These are phyloP conservation scores for Andrena hattorfiana DNA, from an alignment of 2,888 invertebrate species.

Conservation along the genomic window DNA sequence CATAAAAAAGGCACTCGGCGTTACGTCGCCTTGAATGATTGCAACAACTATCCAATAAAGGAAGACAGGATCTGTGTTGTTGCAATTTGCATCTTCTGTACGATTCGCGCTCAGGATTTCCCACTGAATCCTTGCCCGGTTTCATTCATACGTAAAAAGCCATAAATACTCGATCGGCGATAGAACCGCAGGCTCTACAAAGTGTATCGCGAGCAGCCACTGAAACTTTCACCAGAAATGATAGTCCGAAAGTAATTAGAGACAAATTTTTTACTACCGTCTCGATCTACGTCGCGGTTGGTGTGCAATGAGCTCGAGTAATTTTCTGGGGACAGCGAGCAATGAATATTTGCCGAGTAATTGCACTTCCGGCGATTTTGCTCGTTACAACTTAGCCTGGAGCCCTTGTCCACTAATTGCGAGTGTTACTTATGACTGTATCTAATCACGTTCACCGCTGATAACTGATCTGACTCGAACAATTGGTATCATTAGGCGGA, in stretches of 20 bases:
- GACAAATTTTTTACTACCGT: slow-evolving; percentile 41
- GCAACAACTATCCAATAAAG: not conserved
- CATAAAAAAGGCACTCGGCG: slow-evolving; percentile 7
- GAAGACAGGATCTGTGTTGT: not conserved
- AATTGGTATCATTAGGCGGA: not conserved
- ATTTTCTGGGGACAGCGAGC: slow-evolving; percentile 45
- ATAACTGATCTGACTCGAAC: not conserved
- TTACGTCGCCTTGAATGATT: slow-evolving; percentile 17
- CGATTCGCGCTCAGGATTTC: not conserved
- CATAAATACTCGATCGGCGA: not conserved
- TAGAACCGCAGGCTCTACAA: not conserved
- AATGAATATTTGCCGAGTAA: slow-evolving; percentile 6
- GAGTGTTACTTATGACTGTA: not conserved
- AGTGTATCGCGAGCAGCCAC: not conserved
- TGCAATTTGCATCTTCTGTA: not conserved
- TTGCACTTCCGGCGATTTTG: slow-evolving; percentile 26
- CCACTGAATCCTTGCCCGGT: not conserved
- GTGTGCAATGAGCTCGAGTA: slow-evolving; percentile 27
- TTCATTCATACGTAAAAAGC: not conserved
- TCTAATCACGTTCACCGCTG: not conserved
- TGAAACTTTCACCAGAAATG: slow-evolving; percentile 51
- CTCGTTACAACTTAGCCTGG: not conserved
- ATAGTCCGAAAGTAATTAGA: slow-evolving; percentile 49
- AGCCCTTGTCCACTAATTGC: not conserved
- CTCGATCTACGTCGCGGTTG: slow-evolving; percentile 6